Evolutionary conservation across 2,888 invertebrate genomes (phyloP), one percentile per base, ranked within the genome.

Genomic region (Dynastes hyllus): DNA sequence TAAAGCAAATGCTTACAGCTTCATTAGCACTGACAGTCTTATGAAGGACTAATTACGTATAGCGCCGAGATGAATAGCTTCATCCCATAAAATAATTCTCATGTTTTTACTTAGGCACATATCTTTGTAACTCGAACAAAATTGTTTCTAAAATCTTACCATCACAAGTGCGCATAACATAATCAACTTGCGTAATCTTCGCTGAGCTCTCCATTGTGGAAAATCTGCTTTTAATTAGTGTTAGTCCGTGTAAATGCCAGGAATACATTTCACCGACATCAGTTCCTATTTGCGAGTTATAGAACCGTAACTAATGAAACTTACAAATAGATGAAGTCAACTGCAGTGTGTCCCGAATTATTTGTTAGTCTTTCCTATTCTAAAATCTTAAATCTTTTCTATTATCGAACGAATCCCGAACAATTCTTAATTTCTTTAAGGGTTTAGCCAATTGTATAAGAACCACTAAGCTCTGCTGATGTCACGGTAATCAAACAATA

Each of bases 101-200:
- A 27, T 13, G 63, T 63, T 29, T 61, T 6, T 61, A 27, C 61
- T 22, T 61, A 61, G 8, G 61, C 8, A 27, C 63, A 63, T 29
- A 27, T 27, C 61, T 61, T 61, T 53, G n/a, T 32, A 63, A 32
- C 27, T 3, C 32, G 29, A 63, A 29, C 63, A 63, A 63, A 63
- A 63, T 27, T 63, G 63, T 63, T 63, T 63, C 63, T 63, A 63
- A 63, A 63, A 32, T 63, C 63, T 32, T 11, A 63, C 63, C 6
- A 63, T 63, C 63, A 32, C 32, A 22, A 27, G 63, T 32, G 27
- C 29, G 9, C 27, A 27, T 63, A 63, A 63, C 4, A 63, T 63
- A 63, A 63, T 63, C 32, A 29, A 32, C 63, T 63, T 63, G 27
- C 32, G 63, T 63, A 63, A 63, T 63, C 63, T 63, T 32, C 63